A percentile compares a stretch with the other conserved stretches of the same genome.
phyloP scores from a whole-genome alignment of 1,140 invertebrate species.

The Caligus rogercresseyi region DNA sequence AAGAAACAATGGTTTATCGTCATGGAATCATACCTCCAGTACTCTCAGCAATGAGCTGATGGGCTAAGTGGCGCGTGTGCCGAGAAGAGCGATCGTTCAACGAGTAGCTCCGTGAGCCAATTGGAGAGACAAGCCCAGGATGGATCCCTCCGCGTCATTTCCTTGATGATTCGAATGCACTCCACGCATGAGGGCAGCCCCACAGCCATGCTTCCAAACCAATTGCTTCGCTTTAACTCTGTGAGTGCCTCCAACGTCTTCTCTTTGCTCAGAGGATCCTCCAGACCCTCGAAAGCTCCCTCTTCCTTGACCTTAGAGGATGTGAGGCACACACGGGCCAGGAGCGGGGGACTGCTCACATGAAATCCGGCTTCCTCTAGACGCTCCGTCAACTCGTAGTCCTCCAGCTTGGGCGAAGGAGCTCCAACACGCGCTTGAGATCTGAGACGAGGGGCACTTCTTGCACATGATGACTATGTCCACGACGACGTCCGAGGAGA shows the following conservation, averaged over 20 bases:
- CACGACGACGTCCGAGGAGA: conserved; percentile 71
- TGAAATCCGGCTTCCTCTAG: not conserved
- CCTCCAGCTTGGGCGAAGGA: not conserved
- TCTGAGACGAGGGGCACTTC: conserved; percentile 84
- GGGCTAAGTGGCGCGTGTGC: conserved; percentile 65
- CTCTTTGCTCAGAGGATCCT: not conserved
- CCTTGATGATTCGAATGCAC: conserved; percentile 2
- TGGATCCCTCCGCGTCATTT: not conserved
- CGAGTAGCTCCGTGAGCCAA: conserved; percentile 68
- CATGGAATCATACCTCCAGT: conserved; percentile 42
- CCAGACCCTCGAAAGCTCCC: no score
- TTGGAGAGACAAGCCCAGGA: not conserved
- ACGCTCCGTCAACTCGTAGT: no score
- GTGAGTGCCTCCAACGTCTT: not conserved
- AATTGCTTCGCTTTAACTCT: not conserved
- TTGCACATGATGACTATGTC: conserved; percentile 82
- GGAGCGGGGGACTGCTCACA: not conserved
- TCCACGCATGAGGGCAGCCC: conserved; percentile 5
- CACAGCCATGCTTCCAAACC: not conserved
- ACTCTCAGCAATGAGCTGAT: conserved; percentile 74
- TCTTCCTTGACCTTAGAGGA: not conserved
- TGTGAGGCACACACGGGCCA: not conserved
- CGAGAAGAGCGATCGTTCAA: conserved; percentile 80
- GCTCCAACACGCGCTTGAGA: no score
- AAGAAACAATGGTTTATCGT: not conserved